Conservation (phyloP, 2,888 invertebrate species). For the Leptinotarsa peninsularis region DNA sequence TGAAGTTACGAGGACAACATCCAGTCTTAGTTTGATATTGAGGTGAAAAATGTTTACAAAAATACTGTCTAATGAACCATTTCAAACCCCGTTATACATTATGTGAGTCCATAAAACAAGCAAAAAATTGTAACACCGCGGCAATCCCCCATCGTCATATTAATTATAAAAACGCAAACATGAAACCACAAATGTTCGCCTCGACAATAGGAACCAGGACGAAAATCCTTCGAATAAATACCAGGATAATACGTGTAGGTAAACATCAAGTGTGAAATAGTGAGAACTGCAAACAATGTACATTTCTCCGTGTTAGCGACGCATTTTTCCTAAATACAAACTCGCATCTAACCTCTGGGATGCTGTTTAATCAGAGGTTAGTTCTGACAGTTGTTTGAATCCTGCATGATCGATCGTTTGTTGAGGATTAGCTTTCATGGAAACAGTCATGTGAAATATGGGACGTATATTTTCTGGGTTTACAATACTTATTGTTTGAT, state of each 20-base stretch:
- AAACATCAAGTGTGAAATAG: constrained; percentile 53
- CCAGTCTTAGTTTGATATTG: too few species aligned
- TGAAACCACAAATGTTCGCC: constrained; percentile 47
- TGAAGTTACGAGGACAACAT: too few species aligned
- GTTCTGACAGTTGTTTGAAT: constrained; percentile 50
- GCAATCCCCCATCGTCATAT: constrained; percentile 6
- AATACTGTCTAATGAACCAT: too few species aligned
- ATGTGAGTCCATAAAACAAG: too few species aligned
- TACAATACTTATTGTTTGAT: neutral
- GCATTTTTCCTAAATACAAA: constrained; percentile 44
- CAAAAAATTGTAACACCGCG: neutral
- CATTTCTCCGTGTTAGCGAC: constrained; percentile 44
- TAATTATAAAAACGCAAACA: constrained; percentile 42
- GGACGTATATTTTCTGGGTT: constrained; percentile 6
- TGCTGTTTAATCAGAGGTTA: constrained; percentile 44
- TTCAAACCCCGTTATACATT: too few species aligned
- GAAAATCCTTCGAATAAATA: constrained; percentile 54
- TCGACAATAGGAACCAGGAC: constrained; percentile 48
- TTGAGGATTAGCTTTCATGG: constrained; percentile 31
- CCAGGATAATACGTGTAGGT: constrained; percentile 53
- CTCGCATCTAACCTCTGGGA: constrained; percentile 37
- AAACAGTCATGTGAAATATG: constrained; percentile 21
- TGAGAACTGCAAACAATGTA: constrained; percentile 55
- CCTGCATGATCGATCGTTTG: constrained; percentile 51
- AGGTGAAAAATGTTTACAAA: too few species aligned